Base-by-base conservation (phyloP, 2,888 invertebrate species). In the Eupithecia inturbata region DNA sequence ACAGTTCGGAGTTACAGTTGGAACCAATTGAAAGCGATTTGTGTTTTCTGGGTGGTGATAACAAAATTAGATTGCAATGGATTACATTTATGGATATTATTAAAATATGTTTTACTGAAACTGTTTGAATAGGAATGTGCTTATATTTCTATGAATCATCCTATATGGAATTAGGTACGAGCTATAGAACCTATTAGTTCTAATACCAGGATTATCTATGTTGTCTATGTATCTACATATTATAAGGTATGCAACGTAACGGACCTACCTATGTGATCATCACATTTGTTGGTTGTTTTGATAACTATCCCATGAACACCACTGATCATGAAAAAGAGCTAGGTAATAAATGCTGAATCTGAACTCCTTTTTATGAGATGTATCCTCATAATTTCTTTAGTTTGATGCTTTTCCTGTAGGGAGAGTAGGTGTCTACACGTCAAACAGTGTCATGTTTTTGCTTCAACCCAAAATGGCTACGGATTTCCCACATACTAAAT, bases 401-500 rank as follows among this genome's bases (percentile, higher is more conserved):
- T 64, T 33, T 33, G 16, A n/a, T 66, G n/a, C 1, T 66, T 36
- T 66, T 66, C 22, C 22, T 62, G 31, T 31, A 36, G 36, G 12
- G 28, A 19, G 33, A 33, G 19, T 63, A n/a, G 1, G 10, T 62
- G 19, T 16, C 14, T 33, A 67, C 14, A 68, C 9, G 28, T 41
- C 53, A 39, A 26, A 57, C 22, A 64, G 60, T 19, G 39, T 66
- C 64, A 22, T 16, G 22, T 79, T 79, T 79, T 77, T 77, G 73
- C 62, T 70, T 22, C 33, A 19, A 26, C 60, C 63, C 67, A 74
- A 73, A 70, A 70, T 67, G 66, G 49, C 36, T 68, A 60, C 70
- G 77, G 74, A 76, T 76, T 80, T 80, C 74, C 80, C 78, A 74
- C 74, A 68, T 69, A 57, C 70, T 73, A 76, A 76, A 77, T 77